Conservation (phyloP, 2,888 invertebrate species). For the Eucera pruinosa region DNA sequence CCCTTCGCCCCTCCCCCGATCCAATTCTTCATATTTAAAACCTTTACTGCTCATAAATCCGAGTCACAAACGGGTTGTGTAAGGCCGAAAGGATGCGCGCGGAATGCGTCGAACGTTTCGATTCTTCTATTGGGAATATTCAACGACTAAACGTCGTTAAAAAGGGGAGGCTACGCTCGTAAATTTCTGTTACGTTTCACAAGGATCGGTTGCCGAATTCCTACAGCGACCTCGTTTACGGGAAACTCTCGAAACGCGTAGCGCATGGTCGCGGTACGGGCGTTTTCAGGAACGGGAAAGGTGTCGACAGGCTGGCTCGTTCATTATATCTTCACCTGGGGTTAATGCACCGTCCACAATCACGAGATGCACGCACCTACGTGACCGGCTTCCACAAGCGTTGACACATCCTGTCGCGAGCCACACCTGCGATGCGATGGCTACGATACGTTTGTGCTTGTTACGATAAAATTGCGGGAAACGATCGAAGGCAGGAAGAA, state of each 20-base stretch:
- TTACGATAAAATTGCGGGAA: constrained; percentile 48
- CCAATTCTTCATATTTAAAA: constrained; percentile 7
- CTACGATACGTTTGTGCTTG: constrained; percentile 37
- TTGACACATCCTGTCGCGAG: constrained; percentile 77
- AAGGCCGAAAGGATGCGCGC: neutral
- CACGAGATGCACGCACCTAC: constrained; percentile 72
- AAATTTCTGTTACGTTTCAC: constrained; percentile 32
- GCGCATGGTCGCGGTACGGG: neutral
- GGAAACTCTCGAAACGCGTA: neutral
- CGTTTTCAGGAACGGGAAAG: constrained; percentile 43
- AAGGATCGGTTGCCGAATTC: constrained; percentile 9
- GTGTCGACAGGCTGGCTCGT: constrained; percentile 62
- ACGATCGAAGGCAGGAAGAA: constrained; percentile 35
- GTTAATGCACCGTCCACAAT: constrained; percentile 72
- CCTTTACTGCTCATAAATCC: constrained; percentile 16
- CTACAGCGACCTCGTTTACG: neutral
- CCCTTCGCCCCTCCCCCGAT: neutral
- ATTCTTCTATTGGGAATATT: constrained; percentile 2
- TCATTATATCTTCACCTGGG: constrained; percentile 61
- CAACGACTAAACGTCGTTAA: constrained; percentile 12
- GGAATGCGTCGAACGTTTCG: constrained; percentile 6
- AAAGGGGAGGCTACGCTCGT: constrained; percentile 17
- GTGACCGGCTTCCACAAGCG: constrained; percentile 76
- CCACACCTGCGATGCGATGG: constrained; percentile 75
- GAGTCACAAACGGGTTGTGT: neutral